Percentiles rank a stretch among this genome's conserved stretches.
These are phyloP conservation scores for Lamellibrachia luymesi DNA, from an alignment of 1,140 invertebrate genomes.

Conservation along the genomic window DNA sequence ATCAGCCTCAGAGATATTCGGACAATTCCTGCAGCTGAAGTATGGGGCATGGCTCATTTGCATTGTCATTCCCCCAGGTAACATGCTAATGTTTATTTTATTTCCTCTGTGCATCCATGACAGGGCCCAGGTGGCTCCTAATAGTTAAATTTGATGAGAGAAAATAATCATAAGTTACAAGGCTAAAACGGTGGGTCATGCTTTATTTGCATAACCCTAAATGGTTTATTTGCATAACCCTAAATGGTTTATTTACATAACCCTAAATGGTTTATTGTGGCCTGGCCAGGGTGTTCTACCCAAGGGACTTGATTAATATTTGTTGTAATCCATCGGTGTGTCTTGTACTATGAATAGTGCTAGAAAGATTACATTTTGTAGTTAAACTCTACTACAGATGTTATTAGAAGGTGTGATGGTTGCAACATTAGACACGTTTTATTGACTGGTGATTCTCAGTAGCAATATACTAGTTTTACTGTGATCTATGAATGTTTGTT, in stretches of 20 bases:
- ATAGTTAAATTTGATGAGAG: neutral
- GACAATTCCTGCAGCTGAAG: neutral
- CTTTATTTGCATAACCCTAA: neutral
- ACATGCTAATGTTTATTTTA: conserved; percentile 6
- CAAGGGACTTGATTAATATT: neutral
- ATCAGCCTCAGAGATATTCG: neutral
- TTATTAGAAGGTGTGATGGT: too few relatives aligned
- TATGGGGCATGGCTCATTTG: neutral
- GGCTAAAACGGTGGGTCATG: neutral
- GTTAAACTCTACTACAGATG: too few relatives aligned
- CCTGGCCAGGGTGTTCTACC: neutral
- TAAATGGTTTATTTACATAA: neutral
- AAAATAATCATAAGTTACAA: neutral
- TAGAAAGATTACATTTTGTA: too few relatives aligned
- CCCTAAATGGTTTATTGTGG: neutral
- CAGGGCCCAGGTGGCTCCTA: neutral
- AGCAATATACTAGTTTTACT: neutral
- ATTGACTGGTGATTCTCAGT: neutral
- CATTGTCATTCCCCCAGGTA: neutral
- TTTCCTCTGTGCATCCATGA: neutral
- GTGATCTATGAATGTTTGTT: neutral
- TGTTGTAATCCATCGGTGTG: neutral
- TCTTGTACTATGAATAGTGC: too few relatives aligned
- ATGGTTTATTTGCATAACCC: neutral
- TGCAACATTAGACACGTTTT: too few relatives aligned